phyloP scores from a whole-genome alignment of 2,888 invertebrate species.

The Bembecia ichneumoniformis region DNA sequence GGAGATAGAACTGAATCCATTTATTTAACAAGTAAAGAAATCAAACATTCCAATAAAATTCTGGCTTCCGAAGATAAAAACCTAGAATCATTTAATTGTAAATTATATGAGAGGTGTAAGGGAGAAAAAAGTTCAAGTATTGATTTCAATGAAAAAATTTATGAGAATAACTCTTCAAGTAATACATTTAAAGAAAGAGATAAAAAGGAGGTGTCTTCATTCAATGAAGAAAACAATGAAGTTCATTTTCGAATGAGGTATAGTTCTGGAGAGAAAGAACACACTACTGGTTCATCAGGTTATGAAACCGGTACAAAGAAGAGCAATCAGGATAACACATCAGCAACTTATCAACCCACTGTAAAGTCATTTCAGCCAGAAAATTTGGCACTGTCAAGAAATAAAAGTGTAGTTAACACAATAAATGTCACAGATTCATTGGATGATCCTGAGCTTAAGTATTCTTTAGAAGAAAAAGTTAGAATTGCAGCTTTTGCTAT shows the following conservation, averaged over 20 bases:
- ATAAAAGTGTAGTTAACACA: slow-evolving; percentile 43
- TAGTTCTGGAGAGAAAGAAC: slow-evolving; percentile 48
- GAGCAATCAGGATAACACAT: slow-evolving; percentile 26
- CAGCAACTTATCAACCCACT: slow-evolving; percentile 19
- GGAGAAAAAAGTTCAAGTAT: not conserved
- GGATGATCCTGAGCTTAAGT: slow-evolving; percentile 47
- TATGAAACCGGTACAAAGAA: slow-evolving; percentile 50
- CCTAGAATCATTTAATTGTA: not conserved
- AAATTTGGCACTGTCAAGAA: slow-evolving; percentile 58
- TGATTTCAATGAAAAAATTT: not conserved
- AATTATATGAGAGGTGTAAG: not conserved
- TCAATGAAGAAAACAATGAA: slow-evolving; percentile 13
- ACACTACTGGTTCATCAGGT: slow-evolving; percentile 41
- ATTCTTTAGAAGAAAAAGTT: slow-evolving; percentile 54
- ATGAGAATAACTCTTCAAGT: not conserved
- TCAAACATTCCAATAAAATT: not conserved
- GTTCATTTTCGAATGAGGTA: slow-evolving; percentile 37
- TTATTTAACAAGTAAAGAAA: not conserved
- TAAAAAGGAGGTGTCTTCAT: not conserved
- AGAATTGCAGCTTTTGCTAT: slow-evolving; percentile 57
- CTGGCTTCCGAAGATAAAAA: not conserved
- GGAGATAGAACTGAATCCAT: not conserved
- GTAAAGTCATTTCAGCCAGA: slow-evolving; percentile 42
- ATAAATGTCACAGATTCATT: slow-evolving; percentile 38
- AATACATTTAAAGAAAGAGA: not conserved